Conservation (phyloP, 2,888 invertebrate genomes). For the Andrena praecox region DNA sequence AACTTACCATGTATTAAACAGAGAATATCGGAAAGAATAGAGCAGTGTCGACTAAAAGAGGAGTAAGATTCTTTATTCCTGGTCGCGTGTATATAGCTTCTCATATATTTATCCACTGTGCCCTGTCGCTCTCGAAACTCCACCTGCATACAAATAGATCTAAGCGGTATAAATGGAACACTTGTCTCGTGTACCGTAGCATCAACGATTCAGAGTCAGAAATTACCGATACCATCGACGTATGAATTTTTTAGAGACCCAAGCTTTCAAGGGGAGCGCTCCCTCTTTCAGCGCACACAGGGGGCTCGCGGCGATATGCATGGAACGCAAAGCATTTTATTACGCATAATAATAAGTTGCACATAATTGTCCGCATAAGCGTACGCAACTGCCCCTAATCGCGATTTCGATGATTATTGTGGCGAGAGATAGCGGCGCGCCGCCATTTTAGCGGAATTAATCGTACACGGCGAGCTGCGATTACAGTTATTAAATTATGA, state of each 20-base stretch:
- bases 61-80: no score
- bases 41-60: no score
- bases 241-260: background rate
- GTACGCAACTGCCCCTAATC: slow-evolving; percentile 48
- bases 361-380: slow-evolving; percentile 40
- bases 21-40: no score
- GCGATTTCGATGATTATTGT: slow-evolving; percentile 60
- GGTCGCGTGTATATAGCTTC: no score
- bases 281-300: background rate
- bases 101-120: no score
- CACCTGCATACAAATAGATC: no score
- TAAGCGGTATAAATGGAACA: no score
- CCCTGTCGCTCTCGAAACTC: no score
- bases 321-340: slow-evolving; percentile 22
- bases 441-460: slow-evolving; percentile 64
- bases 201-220: background rate
- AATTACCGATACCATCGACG: background rate
- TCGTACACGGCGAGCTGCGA: slow-evolving; percentile 52
- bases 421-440: slow-evolving; percentile 54
- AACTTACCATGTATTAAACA: background rate
- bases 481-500: slow-evolving; percentile 64
- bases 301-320: background rate
- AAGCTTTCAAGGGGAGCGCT: background rate
- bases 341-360: slow-evolving; percentile 33
- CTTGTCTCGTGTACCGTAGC: background rate